These are phyloP conservation scores for Lontra canadensis DNA, from an alignment of 2,113 vertebrate species.

Conservation along the genomic window DNA sequence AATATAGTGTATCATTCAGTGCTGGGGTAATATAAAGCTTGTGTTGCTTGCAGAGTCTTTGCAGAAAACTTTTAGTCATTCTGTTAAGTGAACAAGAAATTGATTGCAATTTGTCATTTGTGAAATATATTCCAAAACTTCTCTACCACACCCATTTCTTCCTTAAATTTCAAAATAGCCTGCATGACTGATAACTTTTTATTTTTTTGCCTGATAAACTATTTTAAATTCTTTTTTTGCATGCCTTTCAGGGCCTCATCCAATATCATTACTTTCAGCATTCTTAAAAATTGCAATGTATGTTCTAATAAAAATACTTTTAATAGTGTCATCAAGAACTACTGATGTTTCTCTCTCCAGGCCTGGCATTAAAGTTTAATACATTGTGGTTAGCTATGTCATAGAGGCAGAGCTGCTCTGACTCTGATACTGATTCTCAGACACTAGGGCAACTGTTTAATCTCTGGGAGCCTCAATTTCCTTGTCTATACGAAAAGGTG, in stretches of 20 bases:
- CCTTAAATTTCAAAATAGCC: not conserved
- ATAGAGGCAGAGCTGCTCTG: not conserved
- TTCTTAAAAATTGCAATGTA: not conserved
- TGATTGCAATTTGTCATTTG: not conserved
- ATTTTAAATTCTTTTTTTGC: not conserved
- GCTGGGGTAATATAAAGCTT: conserved; percentile 92
- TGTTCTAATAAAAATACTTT: conserved; percentile 18
- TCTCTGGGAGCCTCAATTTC: not conserved
- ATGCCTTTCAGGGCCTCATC: not conserved
- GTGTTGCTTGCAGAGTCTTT: conserved; percentile 91
- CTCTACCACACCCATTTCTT: not conserved
- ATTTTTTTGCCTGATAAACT: not conserved
- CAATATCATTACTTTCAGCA: not conserved
- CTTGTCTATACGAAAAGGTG: not conserved
- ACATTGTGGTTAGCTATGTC: no score
- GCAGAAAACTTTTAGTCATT: conserved; percentile 93
- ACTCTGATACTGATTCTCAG: not conserved
- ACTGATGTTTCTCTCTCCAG: not conserved
- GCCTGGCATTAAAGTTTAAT: not conserved
- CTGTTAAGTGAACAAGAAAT: conserved; percentile 77
- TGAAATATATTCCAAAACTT: not conserved
- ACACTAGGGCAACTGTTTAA: not conserved
- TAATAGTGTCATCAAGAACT: not conserved
- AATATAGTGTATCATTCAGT: conserved; percentile 93
- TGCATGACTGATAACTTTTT: not conserved